phyloP scores from a whole-genome alignment of 2,888 invertebrate species.

The Argyresthia albistria region DNA sequence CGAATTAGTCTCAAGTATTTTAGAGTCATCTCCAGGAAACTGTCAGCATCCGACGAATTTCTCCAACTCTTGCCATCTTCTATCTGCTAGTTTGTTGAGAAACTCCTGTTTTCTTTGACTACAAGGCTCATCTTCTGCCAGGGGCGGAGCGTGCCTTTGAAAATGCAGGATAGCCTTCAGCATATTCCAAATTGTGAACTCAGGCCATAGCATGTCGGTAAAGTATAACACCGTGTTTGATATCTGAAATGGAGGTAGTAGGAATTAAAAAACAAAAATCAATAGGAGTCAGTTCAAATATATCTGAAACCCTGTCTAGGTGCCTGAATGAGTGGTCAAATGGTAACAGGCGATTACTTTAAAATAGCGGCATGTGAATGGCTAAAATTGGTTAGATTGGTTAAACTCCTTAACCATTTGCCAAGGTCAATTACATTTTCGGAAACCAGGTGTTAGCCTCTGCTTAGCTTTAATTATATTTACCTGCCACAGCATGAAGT shows the following conservation, averaged over 20 bases:
- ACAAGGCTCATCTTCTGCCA: slow-evolving; percentile 20
- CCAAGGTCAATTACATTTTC: no score
- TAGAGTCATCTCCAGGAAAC: not conserved
- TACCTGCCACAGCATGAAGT: slow-evolving; percentile 97
- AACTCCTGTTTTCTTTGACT: slow-evolving; percentile 42
- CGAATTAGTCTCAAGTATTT: no score
- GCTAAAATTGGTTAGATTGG: no score
- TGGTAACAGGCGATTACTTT: no score
- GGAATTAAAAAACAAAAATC: no score
- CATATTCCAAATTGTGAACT: slow-evolving; percentile 94
- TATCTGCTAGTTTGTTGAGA: slow-evolving; percentile 45
- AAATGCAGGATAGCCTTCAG: slow-evolving; percentile 89
- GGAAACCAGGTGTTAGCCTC: no score
- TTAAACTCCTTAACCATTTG: no score
- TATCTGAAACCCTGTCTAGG: no score
- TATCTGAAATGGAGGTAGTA: slow-evolving; percentile 66
- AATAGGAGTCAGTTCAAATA: no score
- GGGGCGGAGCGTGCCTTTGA: slow-evolving; percentile 72
- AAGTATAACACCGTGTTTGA: slow-evolving; percentile 88
- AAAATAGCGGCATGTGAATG: no score
- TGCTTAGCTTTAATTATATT: not conserved
- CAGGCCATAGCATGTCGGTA: slow-evolving; percentile 95
- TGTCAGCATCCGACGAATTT: slow-evolving; percentile 28
- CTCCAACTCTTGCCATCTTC: slow-evolving; percentile 41
- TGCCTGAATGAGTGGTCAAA: no score